These are phyloP conservation scores for Anoplius nigerrimus DNA, from an alignment of 2,888 invertebrate species.

Conservation along the genomic window DNA sequence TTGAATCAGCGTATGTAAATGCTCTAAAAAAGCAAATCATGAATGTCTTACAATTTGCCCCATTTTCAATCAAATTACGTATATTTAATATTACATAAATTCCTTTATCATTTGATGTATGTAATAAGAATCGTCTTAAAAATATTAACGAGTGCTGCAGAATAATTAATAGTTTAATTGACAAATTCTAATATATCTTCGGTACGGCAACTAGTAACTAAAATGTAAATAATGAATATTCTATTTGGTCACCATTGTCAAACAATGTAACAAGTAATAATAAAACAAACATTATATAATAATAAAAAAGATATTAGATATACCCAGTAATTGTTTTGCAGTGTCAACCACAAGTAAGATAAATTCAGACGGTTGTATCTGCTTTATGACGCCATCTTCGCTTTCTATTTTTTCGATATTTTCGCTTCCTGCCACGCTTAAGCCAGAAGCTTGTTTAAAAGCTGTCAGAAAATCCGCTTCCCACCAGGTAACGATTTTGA, in stretches of 20 bases:
- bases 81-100: too few relatives aligned
- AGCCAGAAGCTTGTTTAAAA: conserved; percentile 81
- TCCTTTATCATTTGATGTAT: too few relatives aligned
- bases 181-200: too few relatives aligned
- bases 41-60: not conserved
- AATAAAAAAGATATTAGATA: not conserved
- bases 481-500: conserved; percentile 91
- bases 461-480: conserved; percentile 89
- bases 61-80: too few relatives aligned
- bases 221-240: too few relatives aligned
- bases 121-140: too few relatives aligned
- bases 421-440: conserved; percentile 73
- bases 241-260: too few relatives aligned
- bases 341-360: conserved; percentile 82
- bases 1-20: conserved; percentile 86
- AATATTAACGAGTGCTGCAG: too few relatives aligned
- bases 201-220: too few relatives aligned
- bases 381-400: conserved; percentile 80
- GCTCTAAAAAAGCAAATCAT: conserved; percentile 81
- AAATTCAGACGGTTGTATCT: conserved; percentile 87
- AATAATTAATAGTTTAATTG: too few relatives aligned
- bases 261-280: too few relatives aligned
- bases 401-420: conserved; percentile 59
- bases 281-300: too few relatives aligned
- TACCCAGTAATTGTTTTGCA: conserved; percentile 83